Percentiles rank a stretch among this genome's conserved stretches.
phyloP scores from a whole-genome alignment of 2,797 vertebrate genomes.

The Lepilemur septentrionalis region DNA sequence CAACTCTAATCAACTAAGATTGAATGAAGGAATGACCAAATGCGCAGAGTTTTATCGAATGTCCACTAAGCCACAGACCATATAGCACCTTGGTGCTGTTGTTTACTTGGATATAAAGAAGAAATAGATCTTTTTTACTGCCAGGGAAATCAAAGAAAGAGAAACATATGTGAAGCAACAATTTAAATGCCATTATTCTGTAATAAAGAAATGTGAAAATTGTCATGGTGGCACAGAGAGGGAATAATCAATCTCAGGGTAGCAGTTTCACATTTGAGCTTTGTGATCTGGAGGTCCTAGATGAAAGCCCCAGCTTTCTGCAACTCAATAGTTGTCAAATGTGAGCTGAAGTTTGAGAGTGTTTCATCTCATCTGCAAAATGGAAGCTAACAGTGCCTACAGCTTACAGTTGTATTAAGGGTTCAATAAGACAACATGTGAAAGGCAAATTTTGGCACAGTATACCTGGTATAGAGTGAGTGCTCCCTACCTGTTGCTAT shows the following conservation, averaged over 20 bases:
- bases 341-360: not conserved
- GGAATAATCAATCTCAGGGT: not conserved
- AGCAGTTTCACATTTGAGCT: not conserved
- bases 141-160: not conserved
- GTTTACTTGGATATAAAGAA: not conserved
- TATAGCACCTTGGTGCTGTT: not conserved
- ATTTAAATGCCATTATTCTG: not conserved
- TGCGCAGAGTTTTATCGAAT: not conserved
- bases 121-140: not conserved
- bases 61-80: not conserved
- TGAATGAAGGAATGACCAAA: not conserved
- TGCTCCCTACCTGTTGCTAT: not conserved
- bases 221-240: not conserved
- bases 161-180: not conserved
- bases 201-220: not conserved
- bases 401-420: not conserved
- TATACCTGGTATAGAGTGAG: not conserved
- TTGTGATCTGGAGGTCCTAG: not conserved
- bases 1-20: not conserved
- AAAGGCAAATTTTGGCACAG: not conserved
- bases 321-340: not conserved
- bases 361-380: not conserved
- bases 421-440: not conserved
- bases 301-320: not conserved
- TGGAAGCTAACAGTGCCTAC: not conserved